These are phyloP conservation scores for Pipistrellus kuhlii DNA, from an alignment of 2,797 vertebrate genomes.

Conservation along the genomic window DNA sequence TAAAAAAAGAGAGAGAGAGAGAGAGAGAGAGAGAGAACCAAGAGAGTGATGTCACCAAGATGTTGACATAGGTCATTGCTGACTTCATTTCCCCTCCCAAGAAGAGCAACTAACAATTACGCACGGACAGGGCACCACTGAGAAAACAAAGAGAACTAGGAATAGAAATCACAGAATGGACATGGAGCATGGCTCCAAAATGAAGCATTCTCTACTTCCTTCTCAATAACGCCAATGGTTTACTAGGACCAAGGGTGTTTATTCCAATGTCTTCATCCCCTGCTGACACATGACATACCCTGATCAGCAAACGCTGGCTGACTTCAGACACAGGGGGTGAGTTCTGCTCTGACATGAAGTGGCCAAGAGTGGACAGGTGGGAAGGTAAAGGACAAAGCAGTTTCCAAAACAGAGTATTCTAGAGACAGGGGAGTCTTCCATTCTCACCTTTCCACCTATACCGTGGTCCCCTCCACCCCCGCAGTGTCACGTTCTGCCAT, in stretches of 20 bases:
- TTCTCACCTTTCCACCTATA: background rate
- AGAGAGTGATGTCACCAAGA: background rate
- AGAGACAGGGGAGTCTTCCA: background rate
- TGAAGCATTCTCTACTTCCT: background rate
- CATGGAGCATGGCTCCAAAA: background rate
- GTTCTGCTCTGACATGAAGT: background rate
- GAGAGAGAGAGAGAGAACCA: background rate
- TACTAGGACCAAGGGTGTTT: background rate
- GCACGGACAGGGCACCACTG: background rate
- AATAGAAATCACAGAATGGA: background rate
- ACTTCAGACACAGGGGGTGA: background rate
- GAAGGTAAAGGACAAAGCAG: background rate
- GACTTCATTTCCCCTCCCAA: background rate
- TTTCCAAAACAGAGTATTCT: background rate
- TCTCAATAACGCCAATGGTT: background rate
- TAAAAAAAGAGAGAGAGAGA: background rate
- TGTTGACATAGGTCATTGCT: background rate
- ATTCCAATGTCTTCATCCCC: background rate
- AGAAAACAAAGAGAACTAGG: background rate
- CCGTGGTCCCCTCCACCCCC: background rate
- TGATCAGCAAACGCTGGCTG: background rate
- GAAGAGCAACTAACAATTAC: background rate
- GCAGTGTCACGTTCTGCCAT: background rate
- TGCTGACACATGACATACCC: background rate
- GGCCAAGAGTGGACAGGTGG: background rate